A percentile compares a stretch with the other conserved stretches of the same genome.
Conservation (phyloP, 2,888 invertebrate species). For the Cephus sareptanus region DNA sequence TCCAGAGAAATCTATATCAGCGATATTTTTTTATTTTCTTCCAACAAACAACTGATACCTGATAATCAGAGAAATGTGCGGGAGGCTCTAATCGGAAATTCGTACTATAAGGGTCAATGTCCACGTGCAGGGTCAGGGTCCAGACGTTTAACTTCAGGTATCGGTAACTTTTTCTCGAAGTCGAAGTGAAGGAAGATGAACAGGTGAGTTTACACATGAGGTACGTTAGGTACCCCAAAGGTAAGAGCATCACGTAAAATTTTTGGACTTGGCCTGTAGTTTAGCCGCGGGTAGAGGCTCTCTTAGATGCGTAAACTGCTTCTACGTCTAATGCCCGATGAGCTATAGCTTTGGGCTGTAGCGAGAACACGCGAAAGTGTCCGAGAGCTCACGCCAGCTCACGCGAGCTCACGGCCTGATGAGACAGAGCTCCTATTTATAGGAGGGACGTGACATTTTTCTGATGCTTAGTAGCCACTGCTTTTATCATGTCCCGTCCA, state of each 20-base stretch:
- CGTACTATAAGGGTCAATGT: not conserved
- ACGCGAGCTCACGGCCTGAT: not conserved
- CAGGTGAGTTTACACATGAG: constrained; percentile 52
- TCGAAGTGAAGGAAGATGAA: constrained; percentile 56
- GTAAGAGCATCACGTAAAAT: not conserved
- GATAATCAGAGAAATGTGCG: constrained; percentile 38
- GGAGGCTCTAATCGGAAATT: not conserved
- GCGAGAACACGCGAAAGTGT: not conserved
- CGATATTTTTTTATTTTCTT: constrained; percentile 56
- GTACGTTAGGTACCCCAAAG: constrained; percentile 34
- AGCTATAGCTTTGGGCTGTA: not conserved
- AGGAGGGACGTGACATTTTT: not conserved
- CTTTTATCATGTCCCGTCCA: not conserved
- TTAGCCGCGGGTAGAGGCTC: not conserved
- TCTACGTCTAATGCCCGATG: not conserved
- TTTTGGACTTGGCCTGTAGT: not conserved
- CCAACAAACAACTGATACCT: constrained; percentile 46
- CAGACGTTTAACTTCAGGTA: constrained; percentile 16
- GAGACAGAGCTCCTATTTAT: not conserved
- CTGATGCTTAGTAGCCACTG: not conserved
- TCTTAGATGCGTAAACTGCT: not conserved
- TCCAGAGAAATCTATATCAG: constrained; percentile 51
- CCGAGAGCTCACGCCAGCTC: not conserved
- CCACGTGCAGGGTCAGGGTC: not conserved
- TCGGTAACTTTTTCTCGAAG: constrained; percentile 54